Base-by-base conservation (phyloP, 2,113 vertebrate species). In the Caranx melampygus region DNA sequence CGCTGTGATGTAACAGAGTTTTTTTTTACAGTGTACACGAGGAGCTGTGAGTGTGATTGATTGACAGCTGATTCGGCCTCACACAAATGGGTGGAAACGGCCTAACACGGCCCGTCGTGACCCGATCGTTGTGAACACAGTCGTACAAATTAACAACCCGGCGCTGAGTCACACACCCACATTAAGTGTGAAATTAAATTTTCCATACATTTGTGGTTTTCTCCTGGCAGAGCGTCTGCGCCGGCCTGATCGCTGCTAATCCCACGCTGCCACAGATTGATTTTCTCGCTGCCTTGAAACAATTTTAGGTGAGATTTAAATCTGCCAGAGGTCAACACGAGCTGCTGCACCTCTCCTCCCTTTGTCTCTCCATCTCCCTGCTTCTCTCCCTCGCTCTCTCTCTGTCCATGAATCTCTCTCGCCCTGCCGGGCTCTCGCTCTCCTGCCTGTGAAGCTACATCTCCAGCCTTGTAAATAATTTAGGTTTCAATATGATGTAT, bases 391-490 rank as follows among this genome's bases (percentile, higher is more conserved):
- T 12, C 33, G 44, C 55, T 59, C 64, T 40, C 65, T 58, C 59
- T 49, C 57, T 67, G 59, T 72, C 57, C 16, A 37, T 62, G 45
- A 59, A 47, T 78, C 64, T 83, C 63, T 72, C 54, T 66, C 63
- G 66, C 54, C n/a, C 69, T 60, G 57, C 51, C n/a, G 59, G 65
- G 63, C 21, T 5, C 72, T 75, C 59, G n/a, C 75, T 37, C 40
- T 21, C 75, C n/a, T 51, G 66, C 49, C 70, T 16, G 62, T 73
- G 73, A 89, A 92, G 85, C 88, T 70, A 82, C 85, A 82, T 89
- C 87, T 87, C 75, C 63, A 72, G 70, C 86, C 86, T 91, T 86
- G 87, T 94, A 92, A 94, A 95, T 94, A 94, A 94, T 94, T 94
- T 83, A 94, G 69, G 72, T 88, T 93, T 88, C 91, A 93, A 93